phyloP scores from a whole-genome alignment of 2,113 vertebrate genomes.

The Hypocryptadius cinnamomeus region DNA sequence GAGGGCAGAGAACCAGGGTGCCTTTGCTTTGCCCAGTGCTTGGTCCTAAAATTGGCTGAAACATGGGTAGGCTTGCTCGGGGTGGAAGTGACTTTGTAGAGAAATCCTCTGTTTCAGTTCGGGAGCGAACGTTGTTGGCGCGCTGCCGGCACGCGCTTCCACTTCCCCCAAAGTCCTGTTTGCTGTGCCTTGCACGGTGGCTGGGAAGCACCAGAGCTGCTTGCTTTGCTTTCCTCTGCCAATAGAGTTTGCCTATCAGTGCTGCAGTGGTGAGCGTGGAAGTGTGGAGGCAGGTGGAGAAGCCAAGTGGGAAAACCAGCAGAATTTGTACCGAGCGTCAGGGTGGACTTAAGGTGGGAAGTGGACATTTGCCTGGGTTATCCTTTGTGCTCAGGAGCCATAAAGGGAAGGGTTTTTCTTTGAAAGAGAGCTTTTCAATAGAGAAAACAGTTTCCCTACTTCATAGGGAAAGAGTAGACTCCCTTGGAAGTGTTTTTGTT shows the following conservation, averaged over 20 bases:
- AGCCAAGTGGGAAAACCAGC: background rate
- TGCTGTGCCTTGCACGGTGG: background rate
- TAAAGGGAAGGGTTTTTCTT: background rate
- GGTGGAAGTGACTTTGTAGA: background rate
- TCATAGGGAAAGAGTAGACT: background rate
- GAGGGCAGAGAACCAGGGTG: background rate
- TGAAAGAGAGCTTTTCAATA: background rate
- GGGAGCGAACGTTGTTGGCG: rapidly evolving
- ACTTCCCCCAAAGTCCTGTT: background rate
- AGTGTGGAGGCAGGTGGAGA: background rate
- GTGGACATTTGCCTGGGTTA: background rate
- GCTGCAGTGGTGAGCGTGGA: background rate
- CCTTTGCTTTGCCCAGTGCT: background rate
- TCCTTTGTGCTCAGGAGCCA: background rate
- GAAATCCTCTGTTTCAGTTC: background rate
- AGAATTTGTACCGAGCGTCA: background rate
- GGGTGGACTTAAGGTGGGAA: background rate
- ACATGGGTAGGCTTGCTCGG: rapidly evolving
- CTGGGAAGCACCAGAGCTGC: background rate
- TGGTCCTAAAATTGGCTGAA: background rate
- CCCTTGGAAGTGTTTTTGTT: background rate
- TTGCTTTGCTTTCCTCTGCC: background rate
- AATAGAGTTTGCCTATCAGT: background rate
- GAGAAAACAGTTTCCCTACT: background rate
- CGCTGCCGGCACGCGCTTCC: rapidly evolving